Evolutionary conservation across 2,888 invertebrate species (phyloP), one percentile per base, ranked within the genome.

Genomic region (Melitaea athalia): DNA sequence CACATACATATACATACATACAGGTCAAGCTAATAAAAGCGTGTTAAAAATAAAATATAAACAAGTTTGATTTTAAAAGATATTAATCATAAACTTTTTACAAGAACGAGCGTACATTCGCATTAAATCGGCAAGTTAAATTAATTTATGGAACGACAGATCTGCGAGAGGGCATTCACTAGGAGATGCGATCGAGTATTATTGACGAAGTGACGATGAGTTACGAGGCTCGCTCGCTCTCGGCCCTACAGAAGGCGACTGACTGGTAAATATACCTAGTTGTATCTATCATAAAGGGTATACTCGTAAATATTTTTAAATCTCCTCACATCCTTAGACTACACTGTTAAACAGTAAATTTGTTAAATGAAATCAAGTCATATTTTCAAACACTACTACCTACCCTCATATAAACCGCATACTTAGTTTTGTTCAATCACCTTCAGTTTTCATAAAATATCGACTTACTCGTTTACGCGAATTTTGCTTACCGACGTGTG

Each of bases 91-190:
- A 49, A 49, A 49, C 47, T n/a, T n/a, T 49, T 49, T 49, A 49
- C n/a, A 49, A 3, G 31, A 24, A 31, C 12, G 8, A 31, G n/a
- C 3, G 38, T 38, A 6, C 4, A 15, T 42, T 24, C 53, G 24
- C 42, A 38, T 38, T 38, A 10, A 57, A 75, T 77, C 79, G 76
- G 81, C 79, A 79, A 24, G 24, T 82, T 82, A 81, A 79, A 78
- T 78, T 74, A 79, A 78, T 74, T 79, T 75, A 72, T 70, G 74
- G 77, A 80, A 74, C 86, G 85, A 86, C 84, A 83, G 84, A 81
- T 79, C 79, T 77, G 74, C 69, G 77, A 83, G 82, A 83, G 81
- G 84, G 80, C 83, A 85, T 86, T 85, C 78, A 77, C 79, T 78
- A 76, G 76, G 77, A 85, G 88, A 89, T 89, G 77, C 78, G 83